A percentile compares a stretch with the other conserved stretches of the same genome.
These are phyloP conservation scores for Petromus typicus DNA, from an alignment of 2,113 vertebrate genomes.

Conservation along the genomic window DNA sequence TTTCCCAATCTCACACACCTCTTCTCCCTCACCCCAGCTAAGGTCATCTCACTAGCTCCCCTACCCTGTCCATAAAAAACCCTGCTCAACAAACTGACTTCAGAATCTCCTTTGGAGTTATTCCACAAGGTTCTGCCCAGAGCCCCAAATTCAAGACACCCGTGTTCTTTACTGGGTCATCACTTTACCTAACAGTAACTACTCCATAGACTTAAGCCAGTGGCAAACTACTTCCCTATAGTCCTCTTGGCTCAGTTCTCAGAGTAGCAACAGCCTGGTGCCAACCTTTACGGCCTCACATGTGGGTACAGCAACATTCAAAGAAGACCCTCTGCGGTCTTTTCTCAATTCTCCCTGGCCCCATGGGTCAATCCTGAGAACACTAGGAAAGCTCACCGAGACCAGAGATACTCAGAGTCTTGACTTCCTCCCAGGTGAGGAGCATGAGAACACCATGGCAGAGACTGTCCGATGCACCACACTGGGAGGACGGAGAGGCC, in stretches of 20 bases:
- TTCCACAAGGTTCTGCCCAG: not conserved
- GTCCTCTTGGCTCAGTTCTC: not conserved
- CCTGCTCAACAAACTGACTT: not conserved
- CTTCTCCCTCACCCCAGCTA: not conserved
- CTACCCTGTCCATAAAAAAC: not conserved
- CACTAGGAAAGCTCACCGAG: not conserved
- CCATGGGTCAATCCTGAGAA: not conserved
- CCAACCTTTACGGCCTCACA: not conserved
- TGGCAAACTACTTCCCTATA: not conserved
- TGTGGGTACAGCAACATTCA: not conserved
- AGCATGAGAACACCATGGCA: too few relatives aligned
- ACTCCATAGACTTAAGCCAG: not conserved
- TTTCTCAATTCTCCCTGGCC: not conserved
- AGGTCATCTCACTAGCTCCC: not conserved
- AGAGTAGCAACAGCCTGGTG: too few relatives aligned
- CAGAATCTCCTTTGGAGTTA: not conserved
- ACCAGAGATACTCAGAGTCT: not conserved
- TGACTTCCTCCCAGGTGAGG: not conserved
- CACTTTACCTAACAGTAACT: not conserved
- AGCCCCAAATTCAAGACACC: not conserved
- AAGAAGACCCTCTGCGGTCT: not conserved
- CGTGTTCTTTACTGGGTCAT: not conserved
- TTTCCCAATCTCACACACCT: too few relatives aligned
- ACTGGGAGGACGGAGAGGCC: too few relatives aligned
- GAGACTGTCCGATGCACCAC: not conserved